These are phyloP conservation scores for Lampropteryx suffumata DNA, from an alignment of 2,888 invertebrate species.

Conservation along the genomic window DNA sequence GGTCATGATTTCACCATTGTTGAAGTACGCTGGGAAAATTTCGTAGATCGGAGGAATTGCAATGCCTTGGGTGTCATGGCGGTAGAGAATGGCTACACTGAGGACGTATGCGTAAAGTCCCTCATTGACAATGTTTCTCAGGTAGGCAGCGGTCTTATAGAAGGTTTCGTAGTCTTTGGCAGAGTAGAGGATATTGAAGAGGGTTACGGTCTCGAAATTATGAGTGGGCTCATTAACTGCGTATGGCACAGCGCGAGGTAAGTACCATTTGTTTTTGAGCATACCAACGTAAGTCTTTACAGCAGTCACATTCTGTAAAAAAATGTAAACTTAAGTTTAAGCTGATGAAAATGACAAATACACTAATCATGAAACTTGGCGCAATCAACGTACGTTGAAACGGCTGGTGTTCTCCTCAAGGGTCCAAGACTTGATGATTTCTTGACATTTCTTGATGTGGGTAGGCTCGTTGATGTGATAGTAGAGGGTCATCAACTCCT, in stretches of 20 bases:
- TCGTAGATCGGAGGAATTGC: constrained; percentile 88
- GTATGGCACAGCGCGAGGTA: constrained; percentile 84
- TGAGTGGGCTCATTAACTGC: constrained; percentile 81
- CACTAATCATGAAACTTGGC: too few species aligned
- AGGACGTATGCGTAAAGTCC: constrained; percentile 86
- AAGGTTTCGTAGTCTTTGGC: constrained; percentile 89
- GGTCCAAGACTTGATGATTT: constrained; percentile 75
- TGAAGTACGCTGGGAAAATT: constrained; percentile 87
- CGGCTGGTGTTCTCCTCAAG: constrained; percentile 76
- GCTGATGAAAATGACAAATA: too few species aligned
- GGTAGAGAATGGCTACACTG: constrained; percentile 84
- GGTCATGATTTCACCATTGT: constrained; percentile 86
- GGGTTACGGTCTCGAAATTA: constrained; percentile 83
- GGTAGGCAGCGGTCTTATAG: constrained; percentile 86
- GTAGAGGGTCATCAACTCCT: constrained; percentile 67
- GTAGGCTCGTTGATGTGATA: constrained; percentile 84
- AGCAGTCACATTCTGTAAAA: constrained; percentile 75
- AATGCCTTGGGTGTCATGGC: constrained; percentile 84
- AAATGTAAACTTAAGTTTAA: too few species aligned
- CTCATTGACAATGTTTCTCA: constrained; percentile 87
- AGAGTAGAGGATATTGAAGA: constrained; percentile 86
- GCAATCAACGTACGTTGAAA: constrained; percentile 64
- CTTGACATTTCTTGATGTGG: constrained; percentile 72
- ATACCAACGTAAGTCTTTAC: constrained; percentile 81
- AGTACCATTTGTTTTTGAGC: constrained; percentile 74